These are phyloP conservation scores for Acrocephalus arundinaceus DNA, from an alignment of 2,113 vertebrate genomes.

Conservation along the genomic window DNA sequence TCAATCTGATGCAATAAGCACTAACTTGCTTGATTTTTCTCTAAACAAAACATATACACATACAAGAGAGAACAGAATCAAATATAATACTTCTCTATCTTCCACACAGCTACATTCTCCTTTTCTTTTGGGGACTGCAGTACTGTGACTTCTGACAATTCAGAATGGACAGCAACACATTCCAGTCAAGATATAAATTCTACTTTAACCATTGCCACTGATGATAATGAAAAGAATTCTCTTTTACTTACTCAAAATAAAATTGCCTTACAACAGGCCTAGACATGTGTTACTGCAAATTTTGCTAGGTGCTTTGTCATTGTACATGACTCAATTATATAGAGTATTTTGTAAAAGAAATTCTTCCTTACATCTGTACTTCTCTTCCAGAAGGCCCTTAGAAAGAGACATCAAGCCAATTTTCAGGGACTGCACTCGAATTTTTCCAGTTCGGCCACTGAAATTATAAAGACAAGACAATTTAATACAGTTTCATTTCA, in stretches of 20 bases:
- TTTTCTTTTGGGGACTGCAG: neutral
- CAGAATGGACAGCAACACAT: neutral
- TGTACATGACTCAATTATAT: neutral
- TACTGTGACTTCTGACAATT: neutral
- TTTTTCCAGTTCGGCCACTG: constrained; percentile 94
- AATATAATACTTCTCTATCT: neutral
- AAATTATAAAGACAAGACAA: constrained; percentile 48
- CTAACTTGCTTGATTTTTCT: neutral
- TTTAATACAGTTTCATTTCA: neutral
- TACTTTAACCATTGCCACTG: neutral
- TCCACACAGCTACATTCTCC: neutral
- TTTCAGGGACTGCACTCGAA: constrained; percentile 93
- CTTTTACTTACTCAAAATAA: neutral
- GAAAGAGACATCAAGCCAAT: constrained; percentile 94
- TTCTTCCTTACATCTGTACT: constrained; percentile 91
- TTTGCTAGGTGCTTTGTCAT: neutral
- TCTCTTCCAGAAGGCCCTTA: constrained; percentile 95
- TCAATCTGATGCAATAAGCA: neutral
- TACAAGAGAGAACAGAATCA: neutral
- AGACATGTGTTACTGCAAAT: neutral
- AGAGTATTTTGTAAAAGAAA: neutral
- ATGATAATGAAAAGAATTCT: neutral
- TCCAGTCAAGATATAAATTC: neutral
- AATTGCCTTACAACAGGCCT: neutral
- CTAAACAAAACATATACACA: neutral